A percentile compares a stretch with the other conserved stretches of the same genome.
Conservation (phyloP, 2,888 invertebrate genomes). For the Chesias legatella region DNA sequence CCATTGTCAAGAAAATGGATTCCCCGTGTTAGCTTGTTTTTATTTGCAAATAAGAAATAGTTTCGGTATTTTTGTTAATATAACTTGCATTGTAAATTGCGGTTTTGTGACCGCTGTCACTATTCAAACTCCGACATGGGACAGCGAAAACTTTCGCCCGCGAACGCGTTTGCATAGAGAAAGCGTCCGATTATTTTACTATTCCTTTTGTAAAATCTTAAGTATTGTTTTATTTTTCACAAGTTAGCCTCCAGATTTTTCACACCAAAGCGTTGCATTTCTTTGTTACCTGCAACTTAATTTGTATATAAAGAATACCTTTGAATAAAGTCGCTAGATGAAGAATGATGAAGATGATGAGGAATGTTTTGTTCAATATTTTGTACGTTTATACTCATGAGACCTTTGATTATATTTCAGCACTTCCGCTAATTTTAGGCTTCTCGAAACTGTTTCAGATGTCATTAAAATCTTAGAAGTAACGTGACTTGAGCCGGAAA, state of each 20-base stretch:
- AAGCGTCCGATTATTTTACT: slow-evolving; percentile 59
- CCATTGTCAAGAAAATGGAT: too few species aligned
- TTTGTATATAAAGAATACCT: slow-evolving; percentile 53
- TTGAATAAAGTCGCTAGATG: slow-evolving; percentile 24
- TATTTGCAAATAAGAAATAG: too few species aligned
- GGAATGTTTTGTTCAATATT: too few species aligned
- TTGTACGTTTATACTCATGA: slow-evolving; percentile 22
- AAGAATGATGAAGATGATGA: not conserved
- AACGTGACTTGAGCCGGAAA: slow-evolving; percentile 57
- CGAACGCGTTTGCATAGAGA: slow-evolving; percentile 64
- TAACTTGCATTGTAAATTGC: slow-evolving; percentile 3
- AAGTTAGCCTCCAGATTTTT: slow-evolving; percentile 35
- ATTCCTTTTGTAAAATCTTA: slow-evolving; percentile 61
- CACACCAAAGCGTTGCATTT: slow-evolving; percentile 35
- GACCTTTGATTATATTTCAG: slow-evolving; percentile 59
- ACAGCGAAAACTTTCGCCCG: slow-evolving; percentile 54
- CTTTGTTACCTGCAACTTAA: slow-evolving; percentile 36
- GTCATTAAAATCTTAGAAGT: slow-evolving; percentile 60
- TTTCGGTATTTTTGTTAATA: too few species aligned
- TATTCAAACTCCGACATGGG: slow-evolving; percentile 18
- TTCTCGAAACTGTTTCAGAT: slow-evolving; percentile 57
- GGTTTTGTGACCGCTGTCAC: slow-evolving; percentile 20
- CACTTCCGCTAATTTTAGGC: slow-evolving; percentile 65
- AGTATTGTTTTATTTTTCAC: slow-evolving; percentile 57
- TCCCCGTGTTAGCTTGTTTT: too few species aligned